Evolutionary conservation across 2,888 invertebrate genomes (phyloP).

Genomic region (Pandemis corylana): DNA sequence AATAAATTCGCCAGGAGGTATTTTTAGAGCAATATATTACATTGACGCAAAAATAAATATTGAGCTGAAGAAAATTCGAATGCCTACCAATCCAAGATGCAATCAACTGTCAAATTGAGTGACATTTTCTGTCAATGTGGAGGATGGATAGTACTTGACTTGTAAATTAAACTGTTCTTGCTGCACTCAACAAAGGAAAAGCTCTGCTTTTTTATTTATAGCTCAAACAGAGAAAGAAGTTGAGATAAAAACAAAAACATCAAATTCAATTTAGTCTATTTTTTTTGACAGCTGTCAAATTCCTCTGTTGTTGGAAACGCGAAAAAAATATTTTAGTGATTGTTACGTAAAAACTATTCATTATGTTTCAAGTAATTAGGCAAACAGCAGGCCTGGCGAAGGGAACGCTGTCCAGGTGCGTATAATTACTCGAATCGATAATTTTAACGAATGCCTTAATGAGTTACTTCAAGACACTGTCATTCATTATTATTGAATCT

Average conservation of each 20-base stretch:
- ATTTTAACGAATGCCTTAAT: neutral
- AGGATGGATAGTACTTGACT: neutral
- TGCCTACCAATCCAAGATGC: neutral
- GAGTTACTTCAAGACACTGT: neutral
- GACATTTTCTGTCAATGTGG: slow-evolving; percentile 33
- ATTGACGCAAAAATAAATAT: slow-evolving; percentile 19
- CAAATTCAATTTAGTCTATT: slow-evolving; percentile 9
- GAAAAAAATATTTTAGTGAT: slow-evolving; percentile 30
- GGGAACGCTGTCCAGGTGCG: slow-evolving; percentile 64
- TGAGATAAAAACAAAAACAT: slow-evolving; percentile 16
- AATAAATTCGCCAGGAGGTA: slow-evolving; percentile 47
- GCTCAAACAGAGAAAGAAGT: neutral
- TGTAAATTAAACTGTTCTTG: neutral
- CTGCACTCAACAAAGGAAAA: too few relatives aligned
- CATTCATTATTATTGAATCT: neutral
- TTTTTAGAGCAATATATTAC: slow-evolving; percentile 16
- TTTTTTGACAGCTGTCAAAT: slow-evolving; percentile 13
- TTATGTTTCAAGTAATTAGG: slow-evolving; percentile 68
- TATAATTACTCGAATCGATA: neutral
- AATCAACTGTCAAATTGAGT: slow-evolving; percentile 7
- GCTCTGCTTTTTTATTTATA: neutral
- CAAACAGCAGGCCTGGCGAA: slow-evolving; percentile 59
- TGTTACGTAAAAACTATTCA: slow-evolving; percentile 42
- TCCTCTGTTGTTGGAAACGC: slow-evolving; percentile 32
- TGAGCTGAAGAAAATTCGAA: slow-evolving; percentile 1